Conservation (phyloP, 2,113 vertebrate species). For the Andinoacara biseriatus region DNA sequence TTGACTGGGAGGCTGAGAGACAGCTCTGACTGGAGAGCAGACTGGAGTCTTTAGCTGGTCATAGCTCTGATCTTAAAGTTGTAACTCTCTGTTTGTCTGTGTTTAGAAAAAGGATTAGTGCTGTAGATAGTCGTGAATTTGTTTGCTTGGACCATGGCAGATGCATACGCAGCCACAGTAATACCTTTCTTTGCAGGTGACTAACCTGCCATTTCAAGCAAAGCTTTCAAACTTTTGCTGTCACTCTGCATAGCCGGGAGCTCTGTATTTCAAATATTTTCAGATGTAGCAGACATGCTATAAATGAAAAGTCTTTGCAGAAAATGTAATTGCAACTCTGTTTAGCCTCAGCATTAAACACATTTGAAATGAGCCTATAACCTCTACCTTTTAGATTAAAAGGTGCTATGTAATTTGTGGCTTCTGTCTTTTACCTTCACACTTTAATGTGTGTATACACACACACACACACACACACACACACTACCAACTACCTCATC, state of each 20-base stretch:
- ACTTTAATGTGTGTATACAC: background rate
- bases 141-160: constrained; percentile 17
- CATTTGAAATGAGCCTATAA: background rate
- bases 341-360: background rate
- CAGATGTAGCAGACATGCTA: background rate
- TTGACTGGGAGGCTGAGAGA: constrained; percentile 36
- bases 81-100: background rate
- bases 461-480: background rate
- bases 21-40: constrained; percentile 32
- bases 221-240: constrained; percentile 13
- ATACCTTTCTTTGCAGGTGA: background rate
- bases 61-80: constrained; percentile 35
- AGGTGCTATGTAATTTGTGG: background rate
- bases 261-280: background rate
- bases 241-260: background rate
- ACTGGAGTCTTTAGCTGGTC: constrained; percentile 5
- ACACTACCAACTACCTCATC: background rate
- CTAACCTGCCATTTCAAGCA: background rate
- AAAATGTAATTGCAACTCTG: background rate
- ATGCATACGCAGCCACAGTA: background rate
- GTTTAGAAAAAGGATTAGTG: constrained; percentile 27
- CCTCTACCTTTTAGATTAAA: background rate
- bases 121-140: constrained; percentile 10
- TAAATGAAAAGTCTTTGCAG: background rate
- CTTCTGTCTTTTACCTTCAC: background rate